A percentile compares a stretch with the other conserved stretches of the same genome.
Conservation (phyloP, 1,140 invertebrate genomes). For the Drosophila gunungcola region DNA sequence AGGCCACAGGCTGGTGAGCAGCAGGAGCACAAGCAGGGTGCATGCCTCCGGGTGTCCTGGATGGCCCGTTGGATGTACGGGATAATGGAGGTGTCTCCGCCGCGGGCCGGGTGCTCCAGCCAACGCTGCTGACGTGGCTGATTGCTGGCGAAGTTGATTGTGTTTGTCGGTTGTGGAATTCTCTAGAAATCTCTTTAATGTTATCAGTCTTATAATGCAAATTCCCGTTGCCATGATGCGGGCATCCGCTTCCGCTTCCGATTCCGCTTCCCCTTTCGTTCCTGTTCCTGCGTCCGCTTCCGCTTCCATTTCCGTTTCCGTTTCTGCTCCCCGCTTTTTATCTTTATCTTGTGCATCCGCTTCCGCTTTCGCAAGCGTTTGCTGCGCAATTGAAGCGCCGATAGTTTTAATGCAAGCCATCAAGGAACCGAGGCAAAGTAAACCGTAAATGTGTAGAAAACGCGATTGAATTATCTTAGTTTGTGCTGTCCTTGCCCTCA, state of each 20-base stretch:
- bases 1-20: conserved; percentile 75
- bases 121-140: conserved; percentile 26
- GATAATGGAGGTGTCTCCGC: conserved; percentile 13
- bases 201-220: conserved; percentile 85
- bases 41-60: conserved; percentile 46
- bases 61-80: conserved; percentile 23
- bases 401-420: conserved; percentile 70
- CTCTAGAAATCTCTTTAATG: conserved; percentile 84
- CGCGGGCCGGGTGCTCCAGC: conserved; percentile 11
- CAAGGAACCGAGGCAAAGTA: conserved; percentile 72
- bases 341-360: conserved; percentile 25
- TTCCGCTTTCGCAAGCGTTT: conserved; percentile 38
- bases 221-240: conserved; percentile 75
- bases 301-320: background rate
- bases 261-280: conserved; percentile 19
- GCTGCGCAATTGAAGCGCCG: conserved; percentile 51
- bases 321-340: conserved; percentile 9
- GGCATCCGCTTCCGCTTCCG: conserved; percentile 42
- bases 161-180: conserved; percentile 59
- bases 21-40: conserved; percentile 53
- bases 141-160: conserved; percentile 42
- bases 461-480: conserved; percentile 72
- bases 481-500: conserved; percentile 18
- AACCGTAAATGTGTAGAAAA: conserved; percentile 76
- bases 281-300: conserved; percentile 26